A percentile compares a stretch with the other conserved stretches of the same genome.
Evolutionary conservation across 2,888 invertebrate genomes (phyloP).

Genomic region (Priapulus caudatus): DNA sequence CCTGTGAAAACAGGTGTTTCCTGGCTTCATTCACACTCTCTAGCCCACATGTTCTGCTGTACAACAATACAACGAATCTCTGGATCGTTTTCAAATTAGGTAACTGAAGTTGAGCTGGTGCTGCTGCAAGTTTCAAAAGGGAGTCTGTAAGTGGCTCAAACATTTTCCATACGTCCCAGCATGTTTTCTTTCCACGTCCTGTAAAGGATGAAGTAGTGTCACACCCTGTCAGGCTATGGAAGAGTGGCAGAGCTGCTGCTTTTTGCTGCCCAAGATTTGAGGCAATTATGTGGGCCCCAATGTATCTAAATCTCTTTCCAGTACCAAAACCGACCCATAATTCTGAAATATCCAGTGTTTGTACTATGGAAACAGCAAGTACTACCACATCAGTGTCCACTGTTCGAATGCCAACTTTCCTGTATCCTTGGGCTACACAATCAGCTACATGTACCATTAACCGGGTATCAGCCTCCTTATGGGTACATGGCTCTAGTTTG

Average conservation of each 20-base stretch:
- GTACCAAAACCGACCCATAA: constrained; percentile 5
- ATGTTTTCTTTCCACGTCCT: constrained; percentile 13
- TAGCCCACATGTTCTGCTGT: no score
- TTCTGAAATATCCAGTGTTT: neutral
- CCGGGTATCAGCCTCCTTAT: constrained; percentile 16
- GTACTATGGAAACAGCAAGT: constrained; percentile 10
- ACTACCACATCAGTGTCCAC: constrained; percentile 20
- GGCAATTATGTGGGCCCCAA: constrained; percentile 7
- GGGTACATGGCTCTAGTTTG: no score
- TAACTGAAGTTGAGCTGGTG: no score
- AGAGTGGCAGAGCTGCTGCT: constrained; percentile 7
- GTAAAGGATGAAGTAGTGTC: constrained; percentile 13
- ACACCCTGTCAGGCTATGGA: constrained; percentile 16
- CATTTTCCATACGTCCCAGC: constrained; percentile 9
- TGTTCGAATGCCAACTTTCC: constrained; percentile 15
- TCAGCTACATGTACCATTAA: constrained; percentile 17
- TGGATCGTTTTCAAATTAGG: no score
- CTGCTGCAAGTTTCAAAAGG: no score
- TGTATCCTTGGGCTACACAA: constrained; percentile 8
- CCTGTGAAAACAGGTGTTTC: no score
- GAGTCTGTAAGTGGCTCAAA: no score
- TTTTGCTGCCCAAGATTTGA: constrained; percentile 5
- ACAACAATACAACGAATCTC: no score
- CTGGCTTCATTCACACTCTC: no score
- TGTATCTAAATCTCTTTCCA: neutral